Evolutionary conservation across 2,113 vertebrate genomes (phyloP).

Genomic region (Pollimyrus isidori): DNA sequence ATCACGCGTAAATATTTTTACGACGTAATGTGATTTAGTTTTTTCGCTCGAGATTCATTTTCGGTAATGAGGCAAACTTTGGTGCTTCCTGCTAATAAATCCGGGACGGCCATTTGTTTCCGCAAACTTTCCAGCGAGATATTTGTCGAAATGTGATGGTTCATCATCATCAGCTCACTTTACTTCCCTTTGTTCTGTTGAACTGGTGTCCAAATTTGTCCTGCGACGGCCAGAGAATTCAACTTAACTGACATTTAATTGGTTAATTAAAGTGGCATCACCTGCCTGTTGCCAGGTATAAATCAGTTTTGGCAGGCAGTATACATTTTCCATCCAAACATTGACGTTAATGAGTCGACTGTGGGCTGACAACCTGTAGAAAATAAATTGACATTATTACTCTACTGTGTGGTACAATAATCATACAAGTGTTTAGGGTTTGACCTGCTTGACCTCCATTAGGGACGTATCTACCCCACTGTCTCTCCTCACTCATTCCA

Average conservation of each 20-base stretch:
- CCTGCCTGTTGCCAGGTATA: background rate
- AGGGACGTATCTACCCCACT: too few species aligned
- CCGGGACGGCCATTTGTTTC: background rate
- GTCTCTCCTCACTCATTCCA: background rate
- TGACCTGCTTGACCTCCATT: background rate
- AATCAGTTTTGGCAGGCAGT: background rate
- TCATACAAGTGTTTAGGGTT: background rate
- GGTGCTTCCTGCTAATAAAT: background rate
- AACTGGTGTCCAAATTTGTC: constrained; percentile 3
- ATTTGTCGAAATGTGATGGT: background rate
- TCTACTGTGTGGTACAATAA: background rate
- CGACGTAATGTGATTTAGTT: background rate
- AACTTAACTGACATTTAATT: constrained; percentile 3
- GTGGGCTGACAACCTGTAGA: constrained; percentile 1
- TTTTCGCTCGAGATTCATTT: background rate
- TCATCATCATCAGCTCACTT: background rate
- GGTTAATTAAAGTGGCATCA: background rate
- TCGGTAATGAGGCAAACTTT: background rate
- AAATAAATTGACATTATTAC: background rate
- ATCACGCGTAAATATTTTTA: background rate
- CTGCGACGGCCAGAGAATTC: background rate
- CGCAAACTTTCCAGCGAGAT: background rate
- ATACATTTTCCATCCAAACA: background rate
- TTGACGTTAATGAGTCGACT: background rate
- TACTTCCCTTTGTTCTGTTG: background rate